Evolutionary conservation across 2,888 invertebrate genomes (phyloP).

Genomic region (Balanococcus diminutus): DNA sequence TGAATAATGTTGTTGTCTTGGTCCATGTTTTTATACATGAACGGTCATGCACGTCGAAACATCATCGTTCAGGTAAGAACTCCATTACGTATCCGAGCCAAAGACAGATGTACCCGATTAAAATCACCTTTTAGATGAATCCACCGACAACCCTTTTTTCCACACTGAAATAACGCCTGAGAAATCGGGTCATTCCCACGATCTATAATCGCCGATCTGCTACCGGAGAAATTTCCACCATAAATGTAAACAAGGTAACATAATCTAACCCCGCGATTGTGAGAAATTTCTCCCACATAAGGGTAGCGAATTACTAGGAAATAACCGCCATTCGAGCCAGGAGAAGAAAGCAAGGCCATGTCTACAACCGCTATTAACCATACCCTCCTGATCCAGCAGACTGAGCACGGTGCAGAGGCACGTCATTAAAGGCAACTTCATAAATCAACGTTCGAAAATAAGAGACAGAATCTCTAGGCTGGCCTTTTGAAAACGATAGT

Average conservation of each 20-base stretch:
- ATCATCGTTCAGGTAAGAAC: not conserved
- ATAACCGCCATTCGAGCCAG: not conserved
- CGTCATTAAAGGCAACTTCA: not conserved
- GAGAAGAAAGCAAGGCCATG: not conserved
- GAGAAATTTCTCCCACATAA: not conserved
- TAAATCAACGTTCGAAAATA: not conserved
- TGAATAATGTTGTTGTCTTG: not conserved
- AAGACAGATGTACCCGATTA: not conserved
- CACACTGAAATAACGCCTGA: not conserved
- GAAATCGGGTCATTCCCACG: slow-evolving; percentile 4
- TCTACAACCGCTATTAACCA: not conserved
- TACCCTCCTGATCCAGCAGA: not conserved
- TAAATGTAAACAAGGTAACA: not conserved
- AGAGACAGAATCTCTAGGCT: not conserved
- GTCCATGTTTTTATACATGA: not conserved
- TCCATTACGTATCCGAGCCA: not conserved
- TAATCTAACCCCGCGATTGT: not conserved
- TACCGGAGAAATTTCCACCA: not conserved
- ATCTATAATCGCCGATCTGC: too few relatives aligned
- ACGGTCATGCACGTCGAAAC: not conserved
- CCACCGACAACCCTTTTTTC: not conserved
- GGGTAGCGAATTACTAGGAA: not conserved
- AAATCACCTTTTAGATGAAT: not conserved
- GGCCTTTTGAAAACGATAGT: not conserved
- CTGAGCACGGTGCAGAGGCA: not conserved